phyloP scores from a whole-genome alignment of 2,113 vertebrate species.

The Psammodynastes pulverulentus region DNA sequence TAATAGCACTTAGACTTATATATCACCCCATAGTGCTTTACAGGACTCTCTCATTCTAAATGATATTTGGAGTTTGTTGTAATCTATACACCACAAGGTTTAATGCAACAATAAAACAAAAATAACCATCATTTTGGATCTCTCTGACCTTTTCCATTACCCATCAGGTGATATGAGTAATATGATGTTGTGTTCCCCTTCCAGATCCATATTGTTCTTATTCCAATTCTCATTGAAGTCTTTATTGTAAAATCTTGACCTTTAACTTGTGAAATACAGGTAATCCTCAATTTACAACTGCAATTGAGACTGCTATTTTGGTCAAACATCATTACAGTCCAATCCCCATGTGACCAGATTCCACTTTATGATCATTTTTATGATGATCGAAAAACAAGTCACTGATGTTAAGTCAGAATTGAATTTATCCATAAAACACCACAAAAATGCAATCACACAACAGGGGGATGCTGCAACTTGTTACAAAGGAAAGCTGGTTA shows the following conservation, averaged over 20 bases:
- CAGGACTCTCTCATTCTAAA: neutral
- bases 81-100: neutral
- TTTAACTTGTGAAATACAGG: neutral
- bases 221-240: neutral
- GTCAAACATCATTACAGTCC: neutral
- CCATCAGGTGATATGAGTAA: neutral
- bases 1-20: neutral
- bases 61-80: neutral
- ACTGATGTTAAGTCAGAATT: neutral
- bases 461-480: neutral
- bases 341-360: neutral
- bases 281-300: neutral
- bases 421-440: neutral
- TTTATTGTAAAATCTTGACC: neutral
- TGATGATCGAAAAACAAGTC: neutral
- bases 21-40: neutral
- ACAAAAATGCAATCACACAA: neutral
- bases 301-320: neutral
- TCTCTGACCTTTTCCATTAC: neutral
- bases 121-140: neutral
- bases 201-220: neutral
- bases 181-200: neutral
- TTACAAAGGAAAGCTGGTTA: neutral
- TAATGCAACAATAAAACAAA: neutral
- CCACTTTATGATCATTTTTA: too few relatives aligned